Evolutionary conservation across 2,797 vertebrate genomes (phyloP).

Genomic region (Trachurus trachurus): DNA sequence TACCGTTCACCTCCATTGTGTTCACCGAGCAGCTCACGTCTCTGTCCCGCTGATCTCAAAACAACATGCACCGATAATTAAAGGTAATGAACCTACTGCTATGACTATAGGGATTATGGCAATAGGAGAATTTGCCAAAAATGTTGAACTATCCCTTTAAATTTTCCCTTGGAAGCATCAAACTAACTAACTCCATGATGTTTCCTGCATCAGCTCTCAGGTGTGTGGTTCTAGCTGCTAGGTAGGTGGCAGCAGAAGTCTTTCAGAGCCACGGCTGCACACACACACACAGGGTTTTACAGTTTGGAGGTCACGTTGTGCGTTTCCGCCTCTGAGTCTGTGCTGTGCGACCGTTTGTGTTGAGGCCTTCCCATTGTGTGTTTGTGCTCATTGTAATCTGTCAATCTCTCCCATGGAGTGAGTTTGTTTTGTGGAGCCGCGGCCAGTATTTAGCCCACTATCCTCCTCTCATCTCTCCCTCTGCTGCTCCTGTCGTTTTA

Average conservation of each 20-base stretch:
- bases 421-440: slow-evolving; percentile 62
- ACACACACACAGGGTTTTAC: neutral
- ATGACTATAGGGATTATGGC: too few relatives aligned
- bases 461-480: slow-evolving; percentile 54
- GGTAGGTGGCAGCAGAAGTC: neutral
- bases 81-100: too few relatives aligned
- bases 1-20: too few relatives aligned
- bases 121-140: too few relatives aligned
- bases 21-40: too few relatives aligned
- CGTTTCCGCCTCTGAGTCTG: neutral
- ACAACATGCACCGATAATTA: too few relatives aligned
- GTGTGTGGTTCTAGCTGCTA: neutral
- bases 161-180: neutral
- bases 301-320: slow-evolving; percentile 23
- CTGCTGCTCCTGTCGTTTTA: slow-evolving; percentile 81
- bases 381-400: slow-evolving; percentile 43
- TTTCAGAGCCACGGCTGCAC: neutral
- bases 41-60: too few relatives aligned
- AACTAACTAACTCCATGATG: neutral
- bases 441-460: slow-evolving; percentile 65
- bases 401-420: slow-evolving; percentile 50
- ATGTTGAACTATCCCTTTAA: too few relatives aligned
- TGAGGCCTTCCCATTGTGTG: slow-evolving; percentile 12
- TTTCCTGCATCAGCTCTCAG: neutral
- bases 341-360: slow-evolving; percentile 38